A percentile compares a stretch with the other conserved stretches of the same genome.
phyloP scores from a whole-genome alignment of 2,113 vertebrate genomes.

The Pimephales promelas region DNA sequence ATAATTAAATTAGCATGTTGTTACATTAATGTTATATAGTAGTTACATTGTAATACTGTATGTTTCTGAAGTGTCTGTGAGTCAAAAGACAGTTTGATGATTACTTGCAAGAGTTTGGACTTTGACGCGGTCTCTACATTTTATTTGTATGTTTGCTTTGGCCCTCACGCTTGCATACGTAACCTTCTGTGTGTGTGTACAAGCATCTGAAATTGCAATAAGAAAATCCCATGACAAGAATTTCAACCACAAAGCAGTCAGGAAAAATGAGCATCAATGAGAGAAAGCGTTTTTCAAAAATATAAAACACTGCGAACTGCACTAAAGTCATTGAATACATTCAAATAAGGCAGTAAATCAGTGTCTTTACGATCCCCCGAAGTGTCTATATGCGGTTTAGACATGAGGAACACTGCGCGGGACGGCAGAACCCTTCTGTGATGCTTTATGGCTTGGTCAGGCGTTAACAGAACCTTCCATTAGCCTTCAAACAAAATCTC shows the following conservation, averaged over 20 bases:
- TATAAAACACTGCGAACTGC: slow-evolving; percentile 20
- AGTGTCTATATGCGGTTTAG: slow-evolving; percentile 36
- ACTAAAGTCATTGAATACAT: slow-evolving; percentile 23
- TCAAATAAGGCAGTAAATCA: slow-evolving; percentile 44
- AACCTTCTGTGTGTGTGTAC: slow-evolving; percentile 53
- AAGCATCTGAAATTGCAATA: slow-evolving; percentile 39
- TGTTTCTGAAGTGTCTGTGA: background rate
- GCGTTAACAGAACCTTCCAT: slow-evolving; percentile 47
- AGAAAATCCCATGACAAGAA: slow-evolving; percentile 34
- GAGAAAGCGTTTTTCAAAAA: slow-evolving; percentile 62
- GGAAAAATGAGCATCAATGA: slow-evolving; percentile 49
- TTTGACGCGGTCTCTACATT: background rate
- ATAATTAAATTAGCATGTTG: background rate
- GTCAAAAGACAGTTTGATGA: background rate
- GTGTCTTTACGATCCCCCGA: slow-evolving; percentile 1
- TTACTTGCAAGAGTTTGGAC: background rate
- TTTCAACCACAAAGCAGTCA: slow-evolving; percentile 41
- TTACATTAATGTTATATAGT: background rate
- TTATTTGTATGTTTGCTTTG: slow-evolving; percentile 29
- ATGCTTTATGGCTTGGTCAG: slow-evolving; percentile 43
- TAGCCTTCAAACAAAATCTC: slow-evolving; percentile 45
- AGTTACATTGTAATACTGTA: background rate
- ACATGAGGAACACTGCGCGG: slow-evolving; percentile 7
- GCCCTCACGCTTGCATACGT: background rate
- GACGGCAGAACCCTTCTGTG: slow-evolving; percentile 25